phyloP scores from a whole-genome alignment of 2,888 invertebrate species.

The Cinara cedri region DNA sequence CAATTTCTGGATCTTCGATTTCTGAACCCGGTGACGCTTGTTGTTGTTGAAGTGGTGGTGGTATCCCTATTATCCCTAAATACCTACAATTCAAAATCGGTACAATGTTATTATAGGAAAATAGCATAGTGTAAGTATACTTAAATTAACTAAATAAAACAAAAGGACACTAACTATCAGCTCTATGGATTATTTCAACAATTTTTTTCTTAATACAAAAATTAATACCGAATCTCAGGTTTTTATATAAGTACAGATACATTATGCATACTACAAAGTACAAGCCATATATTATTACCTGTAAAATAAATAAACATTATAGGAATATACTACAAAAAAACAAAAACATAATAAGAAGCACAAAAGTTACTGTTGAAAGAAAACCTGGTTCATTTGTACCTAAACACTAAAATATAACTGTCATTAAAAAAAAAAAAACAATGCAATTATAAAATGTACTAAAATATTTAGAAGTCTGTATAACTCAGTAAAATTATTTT shows the following conservation, averaged over 20 bases:
- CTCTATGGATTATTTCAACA: neutral
- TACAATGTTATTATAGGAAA: neutral
- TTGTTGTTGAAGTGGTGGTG: conserved; percentile 61
- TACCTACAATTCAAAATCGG: conserved; percentile 61
- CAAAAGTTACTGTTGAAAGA: neutral
- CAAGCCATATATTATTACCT: conserved; percentile 26
- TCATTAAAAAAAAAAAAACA: neutral
- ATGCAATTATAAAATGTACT: neutral
- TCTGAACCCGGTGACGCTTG: conserved; percentile 59
- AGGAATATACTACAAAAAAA: conserved; percentile 9
- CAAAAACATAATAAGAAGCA: neutral
- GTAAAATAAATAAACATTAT: conserved; percentile 3
- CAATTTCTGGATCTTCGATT: conserved; percentile 59
- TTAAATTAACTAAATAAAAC: neutral
- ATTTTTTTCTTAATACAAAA: neutral
- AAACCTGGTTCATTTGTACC: conserved; percentile 1
- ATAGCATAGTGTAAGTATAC: neutral
- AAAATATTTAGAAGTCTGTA: neutral
- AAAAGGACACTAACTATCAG: conserved; percentile 5
- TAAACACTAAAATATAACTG: neutral
- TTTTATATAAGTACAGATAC: neutral
- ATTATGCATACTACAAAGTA: conserved; percentile 1
- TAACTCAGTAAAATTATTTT: neutral
- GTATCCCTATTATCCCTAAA: conserved; percentile 62
- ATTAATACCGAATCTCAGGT: conserved; percentile 1